Conservation (phyloP, 2,888 invertebrate genomes). For the Torymus aiolomorphi region DNA sequence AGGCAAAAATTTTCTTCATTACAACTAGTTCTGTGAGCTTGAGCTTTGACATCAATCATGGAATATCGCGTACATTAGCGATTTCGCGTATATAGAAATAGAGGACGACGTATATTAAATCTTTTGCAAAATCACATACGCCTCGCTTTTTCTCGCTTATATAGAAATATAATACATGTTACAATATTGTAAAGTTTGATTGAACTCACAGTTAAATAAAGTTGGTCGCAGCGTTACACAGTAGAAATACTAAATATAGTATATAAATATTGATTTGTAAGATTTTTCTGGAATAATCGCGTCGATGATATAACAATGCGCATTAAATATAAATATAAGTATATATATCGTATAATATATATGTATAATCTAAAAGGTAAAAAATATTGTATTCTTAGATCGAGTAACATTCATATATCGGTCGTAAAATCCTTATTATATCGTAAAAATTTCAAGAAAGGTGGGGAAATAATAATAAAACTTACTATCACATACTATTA, state of each 20-base stretch:
- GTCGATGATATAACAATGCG: conserved; percentile 2
- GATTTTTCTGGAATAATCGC: conserved; percentile 15
- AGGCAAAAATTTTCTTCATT: not conserved
- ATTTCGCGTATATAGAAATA: too few species aligned
- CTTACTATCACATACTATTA: conserved; percentile 36
- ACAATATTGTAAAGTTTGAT: conserved; percentile 24
- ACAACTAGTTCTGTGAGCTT: conserved; percentile 17
- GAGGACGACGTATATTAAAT: too few species aligned
- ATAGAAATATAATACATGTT: not conserved
- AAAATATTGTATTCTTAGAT: conserved; percentile 32
- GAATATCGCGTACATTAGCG: too few species aligned
- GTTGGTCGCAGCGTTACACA: not conserved
- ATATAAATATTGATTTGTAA: not conserved
- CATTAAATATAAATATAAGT: conserved; percentile 21
- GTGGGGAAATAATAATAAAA: conserved; percentile 25
- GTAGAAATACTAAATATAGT: not conserved
- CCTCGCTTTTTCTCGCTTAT: too few species aligned
- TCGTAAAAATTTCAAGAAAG: conserved; percentile 6
- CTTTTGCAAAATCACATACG: too few species aligned
- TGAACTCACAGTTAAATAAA: conserved; percentile 5
- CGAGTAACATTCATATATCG: conserved; percentile 13
- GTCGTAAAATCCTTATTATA: conserved; percentile 39
- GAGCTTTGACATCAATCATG: not conserved
- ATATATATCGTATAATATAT: too few species aligned
- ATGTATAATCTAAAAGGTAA: conserved; percentile 9